Evolutionary conservation across 1,140 invertebrate genomes (phyloP).

Genomic region (Tetraneura akinire): DNA sequence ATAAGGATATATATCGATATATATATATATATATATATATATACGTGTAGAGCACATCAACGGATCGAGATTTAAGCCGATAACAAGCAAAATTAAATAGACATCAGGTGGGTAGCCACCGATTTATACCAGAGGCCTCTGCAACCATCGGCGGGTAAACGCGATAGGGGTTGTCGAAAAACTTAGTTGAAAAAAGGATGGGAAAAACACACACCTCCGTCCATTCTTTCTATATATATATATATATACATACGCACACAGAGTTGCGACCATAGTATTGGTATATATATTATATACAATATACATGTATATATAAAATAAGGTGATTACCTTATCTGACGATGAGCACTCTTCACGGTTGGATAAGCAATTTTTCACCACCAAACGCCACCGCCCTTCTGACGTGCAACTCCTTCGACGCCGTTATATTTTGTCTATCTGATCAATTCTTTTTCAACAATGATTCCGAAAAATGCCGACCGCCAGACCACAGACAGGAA

Average conservation of each 20-base stretch:
- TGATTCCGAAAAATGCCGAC: slow-evolving; percentile 32
- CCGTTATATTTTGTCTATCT: slow-evolving; percentile 38
- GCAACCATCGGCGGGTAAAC: neutral
- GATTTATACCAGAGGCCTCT: too few species aligned
- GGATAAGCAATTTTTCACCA: slow-evolving; percentile 50
- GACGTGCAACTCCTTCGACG: slow-evolving; percentile 30
- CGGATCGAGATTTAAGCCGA: slow-evolving; percentile 19
- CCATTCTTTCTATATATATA: neutral
- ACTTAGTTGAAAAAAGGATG: neutral
- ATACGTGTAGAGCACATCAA: neutral
- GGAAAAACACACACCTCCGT: slow-evolving; percentile 12
- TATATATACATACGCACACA: neutral
- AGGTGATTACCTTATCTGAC: slow-evolving; percentile 50
- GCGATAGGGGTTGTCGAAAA: too few species aligned
- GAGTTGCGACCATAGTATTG: neutral
- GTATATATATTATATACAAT: neutral
- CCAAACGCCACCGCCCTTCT: neutral
- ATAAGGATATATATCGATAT: neutral
- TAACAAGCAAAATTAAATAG: slow-evolving; percentile 39
- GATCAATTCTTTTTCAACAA: slow-evolving; percentile 38
- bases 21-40: too few species aligned
- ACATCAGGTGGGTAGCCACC: slow-evolving; percentile 14
- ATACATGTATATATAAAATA: slow-evolving; percentile 45
- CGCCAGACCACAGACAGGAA: neutral
- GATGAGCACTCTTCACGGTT: slow-evolving; percentile 50